These are phyloP conservation scores for human DNA, from an alignment of 2,113 vertebrate species.

Conservation along the genomic window DNA sequence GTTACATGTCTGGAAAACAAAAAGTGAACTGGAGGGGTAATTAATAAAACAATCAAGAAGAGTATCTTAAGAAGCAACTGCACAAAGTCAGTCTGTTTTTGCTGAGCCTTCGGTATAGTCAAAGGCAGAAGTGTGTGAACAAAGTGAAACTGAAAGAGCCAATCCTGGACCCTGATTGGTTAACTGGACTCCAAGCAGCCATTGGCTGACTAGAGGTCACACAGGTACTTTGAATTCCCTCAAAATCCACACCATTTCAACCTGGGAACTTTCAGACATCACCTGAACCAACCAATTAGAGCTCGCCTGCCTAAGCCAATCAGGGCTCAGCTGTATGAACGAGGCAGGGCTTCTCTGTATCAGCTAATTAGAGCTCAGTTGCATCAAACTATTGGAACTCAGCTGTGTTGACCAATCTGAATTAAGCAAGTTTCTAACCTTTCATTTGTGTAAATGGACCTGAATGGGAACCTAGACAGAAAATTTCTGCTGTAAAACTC, in stretches of 20 bases:
- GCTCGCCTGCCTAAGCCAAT: not conserved
- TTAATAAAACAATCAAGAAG: not conserved
- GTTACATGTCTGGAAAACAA: not conserved
- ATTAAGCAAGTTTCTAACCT: not conserved
- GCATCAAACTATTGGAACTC: too few species aligned
- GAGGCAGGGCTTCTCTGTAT: not conserved
- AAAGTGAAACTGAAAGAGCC: not conserved
- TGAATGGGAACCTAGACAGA: not conserved
- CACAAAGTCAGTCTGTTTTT: not conserved
- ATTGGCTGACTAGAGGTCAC: not conserved
- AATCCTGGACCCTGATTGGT: not conserved
- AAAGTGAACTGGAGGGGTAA: not conserved
- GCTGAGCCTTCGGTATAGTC: not conserved
- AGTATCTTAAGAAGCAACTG: not conserved
- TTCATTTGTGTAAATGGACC: not conserved
- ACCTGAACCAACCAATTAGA: not conserved
- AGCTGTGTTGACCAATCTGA: too few species aligned
- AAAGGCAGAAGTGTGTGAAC: not conserved
- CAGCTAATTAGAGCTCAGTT: not conserved
- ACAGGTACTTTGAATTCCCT: not conserved
- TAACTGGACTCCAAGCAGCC: not conserved
- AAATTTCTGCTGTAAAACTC: not conserved
- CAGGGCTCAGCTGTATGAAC: not conserved
- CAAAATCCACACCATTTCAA: not conserved
- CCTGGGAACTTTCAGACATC: not conserved